Percentiles rank a stretch among this genome's conserved stretches.
Conservation (phyloP, 2,888 invertebrate species). For the Hetaerina titia region DNA sequence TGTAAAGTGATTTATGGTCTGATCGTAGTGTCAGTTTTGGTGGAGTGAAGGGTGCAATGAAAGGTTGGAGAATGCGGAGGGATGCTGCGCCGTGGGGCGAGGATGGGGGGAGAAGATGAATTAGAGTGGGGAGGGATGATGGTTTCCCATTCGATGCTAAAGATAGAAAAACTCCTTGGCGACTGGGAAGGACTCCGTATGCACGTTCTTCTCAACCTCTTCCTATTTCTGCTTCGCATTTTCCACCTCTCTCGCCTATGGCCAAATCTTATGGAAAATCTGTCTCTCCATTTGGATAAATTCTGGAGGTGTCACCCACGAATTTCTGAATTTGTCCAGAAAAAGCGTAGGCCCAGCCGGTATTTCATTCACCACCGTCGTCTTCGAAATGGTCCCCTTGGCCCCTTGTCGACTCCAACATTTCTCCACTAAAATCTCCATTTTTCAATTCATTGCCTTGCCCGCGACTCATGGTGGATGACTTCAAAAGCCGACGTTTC, state of each 20-base stretch:
- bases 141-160: slow-evolving; percentile 47
- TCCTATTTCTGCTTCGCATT: slow-evolving; percentile 54
- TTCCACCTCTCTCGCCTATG: slow-evolving; percentile 4
- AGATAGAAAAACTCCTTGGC: slow-evolving; percentile 60
- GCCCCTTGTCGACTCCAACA: too few relatives aligned
- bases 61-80: neutral
- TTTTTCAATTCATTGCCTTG: neutral
- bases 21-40: neutral
- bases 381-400: neutral
- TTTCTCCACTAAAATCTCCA: too few relatives aligned
- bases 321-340: neutral
- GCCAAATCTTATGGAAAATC: slow-evolving; percentile 23
- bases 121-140: neutral
- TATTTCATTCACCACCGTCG: neutral
- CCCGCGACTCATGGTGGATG: neutral
- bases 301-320: neutral
- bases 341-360: neutral
- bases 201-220: slow-evolving; percentile 25
- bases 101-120: neutral
- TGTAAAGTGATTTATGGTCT: neutral
- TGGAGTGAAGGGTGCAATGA: neutral
- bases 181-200: slow-evolving; percentile 52
- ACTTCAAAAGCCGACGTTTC: too few relatives aligned
- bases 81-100: neutral
- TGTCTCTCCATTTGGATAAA: neutral